phyloP scores from a whole-genome alignment of 92 coral and sea anemone species.

The Umimayanthus kanabou region DNA sequence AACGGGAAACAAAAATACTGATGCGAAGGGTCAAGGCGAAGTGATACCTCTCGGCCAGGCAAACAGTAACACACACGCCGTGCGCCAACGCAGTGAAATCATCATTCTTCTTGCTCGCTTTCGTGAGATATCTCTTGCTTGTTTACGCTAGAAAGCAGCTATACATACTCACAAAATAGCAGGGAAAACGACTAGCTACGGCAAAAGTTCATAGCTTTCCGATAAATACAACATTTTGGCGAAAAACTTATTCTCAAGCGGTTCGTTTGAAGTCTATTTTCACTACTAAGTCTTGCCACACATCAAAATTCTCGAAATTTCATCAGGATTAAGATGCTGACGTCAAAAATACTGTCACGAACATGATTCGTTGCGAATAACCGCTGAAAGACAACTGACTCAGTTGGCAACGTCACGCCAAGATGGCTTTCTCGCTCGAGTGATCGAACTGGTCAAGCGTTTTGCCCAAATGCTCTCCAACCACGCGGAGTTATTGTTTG shows the following conservation, averaged over 20 bases:
- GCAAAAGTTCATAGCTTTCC: neutral
- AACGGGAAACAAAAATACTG: no score
- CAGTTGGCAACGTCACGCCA: conserved; percentile 1
- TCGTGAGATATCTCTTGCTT: neutral
- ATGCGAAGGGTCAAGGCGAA: no score
- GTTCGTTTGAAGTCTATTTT: neutral
- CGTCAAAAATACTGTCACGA: neutral
- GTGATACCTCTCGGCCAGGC: no score
- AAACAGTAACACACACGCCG: neutral
- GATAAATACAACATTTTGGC: neutral
- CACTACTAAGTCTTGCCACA: conserved; percentile 4
- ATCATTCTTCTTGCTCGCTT: neutral
- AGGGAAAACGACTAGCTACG: neutral
- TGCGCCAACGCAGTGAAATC: neutral
- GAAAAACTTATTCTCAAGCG: neutral
- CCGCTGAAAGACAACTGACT: conserved; percentile 1
- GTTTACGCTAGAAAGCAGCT: neutral
- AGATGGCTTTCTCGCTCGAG: conserved; percentile 1
- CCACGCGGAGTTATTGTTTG: neutral
- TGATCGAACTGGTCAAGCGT: neutral
- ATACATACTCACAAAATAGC: neutral
- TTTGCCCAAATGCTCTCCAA: neutral
- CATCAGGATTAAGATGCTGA: neutral
- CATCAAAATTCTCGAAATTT: conserved; percentile 3
- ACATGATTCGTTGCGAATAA: neutral